Evolutionary conservation across 2,888 invertebrate genomes (phyloP).

Genomic region (Congeria kusceri): DNA sequence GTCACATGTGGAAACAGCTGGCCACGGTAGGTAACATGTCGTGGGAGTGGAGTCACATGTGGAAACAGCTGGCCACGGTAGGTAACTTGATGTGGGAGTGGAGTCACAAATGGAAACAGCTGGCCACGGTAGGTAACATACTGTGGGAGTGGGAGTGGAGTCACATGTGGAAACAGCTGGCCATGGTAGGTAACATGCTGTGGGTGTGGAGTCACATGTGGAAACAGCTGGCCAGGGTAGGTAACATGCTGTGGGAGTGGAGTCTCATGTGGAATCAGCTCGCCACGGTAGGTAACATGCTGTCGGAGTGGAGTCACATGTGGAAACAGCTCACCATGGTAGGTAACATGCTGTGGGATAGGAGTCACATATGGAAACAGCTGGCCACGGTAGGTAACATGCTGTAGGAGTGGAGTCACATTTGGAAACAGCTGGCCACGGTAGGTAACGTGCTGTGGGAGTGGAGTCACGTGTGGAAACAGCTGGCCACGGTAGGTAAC

Average conservation of each 20-base stretch:
- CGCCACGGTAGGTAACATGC: conserved; percentile 90
- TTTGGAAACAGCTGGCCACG: conserved; percentile 96
- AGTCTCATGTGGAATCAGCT: conserved; percentile 95
- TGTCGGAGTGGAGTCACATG: conserved; percentile 93
- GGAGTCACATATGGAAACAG: conserved; percentile 96
- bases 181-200: conserved; percentile 89
- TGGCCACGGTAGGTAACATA: conserved; percentile 95
- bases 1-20: conserved; percentile 95
- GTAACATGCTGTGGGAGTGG: conserved; percentile 97
- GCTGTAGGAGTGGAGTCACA: conserved; percentile 93
- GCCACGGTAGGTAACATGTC: conserved; percentile 94
- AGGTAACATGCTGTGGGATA: conserved; percentile 93
- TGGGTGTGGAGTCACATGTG: conserved; percentile 97
- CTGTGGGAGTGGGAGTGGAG: conserved; percentile 98
- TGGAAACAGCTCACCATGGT: conserved; percentile 87
- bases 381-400: conserved; percentile 91
- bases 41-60: conserved; percentile 96
- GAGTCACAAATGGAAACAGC: conserved; percentile 92
- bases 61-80: conserved; percentile 97
- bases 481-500: conserved; percentile 92
- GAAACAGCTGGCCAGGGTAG: conserved; percentile 98
- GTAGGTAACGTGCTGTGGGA: conserved; percentile 93
- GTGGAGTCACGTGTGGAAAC: conserved; percentile 97
- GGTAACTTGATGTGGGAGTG: conserved; percentile 88
- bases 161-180: conserved; percentile 95